Evolutionary conservation across 2,888 invertebrate genomes (phyloP), one percentile per base, ranked within the genome.

Genomic region (Rhingia rostrata): DNA sequence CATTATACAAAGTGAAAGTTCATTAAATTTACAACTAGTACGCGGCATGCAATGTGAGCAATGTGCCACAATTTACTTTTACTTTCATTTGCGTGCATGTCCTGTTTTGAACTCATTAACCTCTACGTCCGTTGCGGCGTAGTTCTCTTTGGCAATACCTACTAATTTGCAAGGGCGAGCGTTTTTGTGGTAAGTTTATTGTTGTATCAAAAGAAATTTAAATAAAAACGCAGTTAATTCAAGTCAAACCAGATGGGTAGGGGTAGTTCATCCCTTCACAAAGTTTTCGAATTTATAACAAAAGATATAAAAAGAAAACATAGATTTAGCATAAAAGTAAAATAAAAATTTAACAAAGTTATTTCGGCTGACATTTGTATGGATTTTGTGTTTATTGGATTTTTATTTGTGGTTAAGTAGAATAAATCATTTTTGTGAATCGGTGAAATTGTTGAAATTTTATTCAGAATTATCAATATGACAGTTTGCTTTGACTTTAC

Each of bases 321-420:
- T 64, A 67, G 78, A 83, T 73, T 83, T 83, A 58, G 67, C 83
- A 83, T 83, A 83, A 83, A 83, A 83, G 45, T 45, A 49, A 67
- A 58, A 79, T 83, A 83, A 83, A 83, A 79, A 60, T 74, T 83
- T 83, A 67, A 74, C 79, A 83, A 79, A 83, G 69, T 79, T 74
- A 39, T 39, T 61, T 41, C 4, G 64, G 49, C 63, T 47, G 49
- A 35, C 74, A 45, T n/a, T 58, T 33, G 58, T 45, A 53, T 14
- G 53, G 37, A 47, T 60, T 78, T 54, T 64, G 43, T 54, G 67
- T 69, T 80, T 80, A 74, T 80, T 80, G 61, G 80, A 80, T 61
- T 80, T 74, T 80, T 67, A 80, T 80, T 49, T 56, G 37, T 74
- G 74, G 67, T 67, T 63, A 61, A 49, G 43, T 54, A 74, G 61